Evolutionary conservation across 2,113 vertebrate species (phyloP).

Genomic region (Chlorocebus sabaeus): DNA sequence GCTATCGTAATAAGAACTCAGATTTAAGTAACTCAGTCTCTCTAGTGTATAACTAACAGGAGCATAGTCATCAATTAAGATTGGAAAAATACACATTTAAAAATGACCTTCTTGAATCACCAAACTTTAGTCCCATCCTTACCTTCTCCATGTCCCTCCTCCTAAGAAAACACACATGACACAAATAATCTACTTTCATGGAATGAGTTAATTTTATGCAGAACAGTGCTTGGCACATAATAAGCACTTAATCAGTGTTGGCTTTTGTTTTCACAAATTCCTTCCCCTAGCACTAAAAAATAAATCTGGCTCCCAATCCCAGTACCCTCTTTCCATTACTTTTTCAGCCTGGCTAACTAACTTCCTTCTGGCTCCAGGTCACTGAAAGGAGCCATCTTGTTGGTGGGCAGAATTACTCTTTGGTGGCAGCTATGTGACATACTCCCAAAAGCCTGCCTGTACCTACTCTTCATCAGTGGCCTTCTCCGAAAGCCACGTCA

Average conservation of each 20-base stretch:
- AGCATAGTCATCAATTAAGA: background rate
- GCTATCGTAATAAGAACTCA: background rate
- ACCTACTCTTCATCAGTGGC: background rate
- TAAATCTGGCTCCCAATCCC: conserved; percentile 4
- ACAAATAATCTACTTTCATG: conserved; percentile 32
- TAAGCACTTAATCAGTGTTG: background rate
- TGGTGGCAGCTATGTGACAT: background rate
- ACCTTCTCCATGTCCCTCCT: background rate
- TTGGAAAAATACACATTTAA: conserved; percentile 30
- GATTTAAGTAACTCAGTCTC: background rate
- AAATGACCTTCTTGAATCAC: conserved; percentile 33
- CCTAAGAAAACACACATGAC: background rate
- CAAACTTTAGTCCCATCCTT: background rate
- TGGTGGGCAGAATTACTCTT: background rate
- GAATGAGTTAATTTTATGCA: conserved; percentile 23
- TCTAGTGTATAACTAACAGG: background rate
- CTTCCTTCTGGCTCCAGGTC: background rate
- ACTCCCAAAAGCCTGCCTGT: background rate
- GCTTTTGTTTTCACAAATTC: background rate
- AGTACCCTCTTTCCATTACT: background rate
- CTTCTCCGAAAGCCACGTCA: background rate
- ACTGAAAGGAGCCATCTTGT: background rate
- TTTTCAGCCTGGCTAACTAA: background rate
- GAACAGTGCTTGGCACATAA: background rate
- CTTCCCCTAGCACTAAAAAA: background rate